A percentile compares a stretch with the other conserved stretches of the same genome.
phyloP scores from a whole-genome alignment of 2,888 invertebrate genomes.

The Ichneumoninae sp. region DNA sequence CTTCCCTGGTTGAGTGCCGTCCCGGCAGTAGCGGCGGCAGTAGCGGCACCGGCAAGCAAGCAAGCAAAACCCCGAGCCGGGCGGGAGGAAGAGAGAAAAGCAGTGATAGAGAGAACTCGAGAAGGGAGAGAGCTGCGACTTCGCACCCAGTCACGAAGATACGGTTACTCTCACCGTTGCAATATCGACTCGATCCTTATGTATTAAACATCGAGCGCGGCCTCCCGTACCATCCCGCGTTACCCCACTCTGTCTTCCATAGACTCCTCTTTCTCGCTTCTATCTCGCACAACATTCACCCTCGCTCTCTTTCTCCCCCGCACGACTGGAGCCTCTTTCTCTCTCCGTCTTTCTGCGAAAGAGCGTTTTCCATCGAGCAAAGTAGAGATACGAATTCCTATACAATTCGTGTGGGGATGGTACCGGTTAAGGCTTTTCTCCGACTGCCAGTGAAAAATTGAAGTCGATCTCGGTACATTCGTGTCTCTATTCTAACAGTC shows the following conservation, averaged over 20 bases:
- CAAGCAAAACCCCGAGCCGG: conserved; percentile 31
- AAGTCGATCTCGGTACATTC: conserved; percentile 48
- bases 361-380: conserved; percentile 62
- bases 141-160: conserved; percentile 83
- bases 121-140: conserved; percentile 73
- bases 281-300: conserved; percentile 11
- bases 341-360: conserved; percentile 14
- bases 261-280: conserved; percentile 36
- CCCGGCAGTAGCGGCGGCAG: conserved; percentile 76
- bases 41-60: conserved; percentile 60
- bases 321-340: neutral
- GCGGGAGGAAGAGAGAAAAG: conserved; percentile 24
- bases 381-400: conserved; percentile 62
- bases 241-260: conserved; percentile 30
- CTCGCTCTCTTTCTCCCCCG: conserved; percentile 7
- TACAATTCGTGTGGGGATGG: conserved; percentile 53
- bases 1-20: conserved; percentile 83
- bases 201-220: conserved; percentile 80
- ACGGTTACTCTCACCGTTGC: conserved; percentile 75
- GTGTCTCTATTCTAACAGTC: conserved; percentile 35
- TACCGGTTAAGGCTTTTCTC: conserved; percentile 41
- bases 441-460: conserved; percentile 37
- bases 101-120: conserved; percentile 15
- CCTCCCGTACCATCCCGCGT: conserved; percentile 59
- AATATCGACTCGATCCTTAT: conserved; percentile 81